Evolutionary conservation across 2,888 invertebrate genomes (phyloP), one percentile per base, ranked within the genome.

Genomic region (Eilema depressum): DNA sequence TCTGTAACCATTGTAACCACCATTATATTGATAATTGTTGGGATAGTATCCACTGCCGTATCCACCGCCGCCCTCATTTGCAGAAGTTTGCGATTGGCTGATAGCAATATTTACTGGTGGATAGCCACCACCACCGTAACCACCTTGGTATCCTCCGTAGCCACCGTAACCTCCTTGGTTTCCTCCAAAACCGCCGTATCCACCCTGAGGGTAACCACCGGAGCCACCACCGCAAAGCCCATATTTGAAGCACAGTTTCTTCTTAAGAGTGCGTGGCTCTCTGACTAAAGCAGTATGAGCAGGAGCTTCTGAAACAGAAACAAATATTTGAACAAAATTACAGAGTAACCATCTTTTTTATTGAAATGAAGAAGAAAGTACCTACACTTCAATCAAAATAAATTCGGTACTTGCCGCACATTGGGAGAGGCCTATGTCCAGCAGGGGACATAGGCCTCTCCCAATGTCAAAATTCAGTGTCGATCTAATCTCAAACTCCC

Each of bases 61-160:
- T 14, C 92, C 92, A 3, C 92, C 92, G 0, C 89, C 91, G 0
- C 91, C 94, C 20, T 90, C 87, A 41, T 90, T 93, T 0, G 93
- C 86, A 4, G 94, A 92, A 17, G 93, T 87, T 74, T 95, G 95
- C 0, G 95, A 94, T 75, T 95, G 95, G 67, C 94, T 95, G 68
- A 95, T 92, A 3, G 94, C 95, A 66, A 95, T 95, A 80, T 94
- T 94, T 70, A 95, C 91, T 7, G 93, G 91, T 12, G 80, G 67
- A 62, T 72, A 76, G 26, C 88, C 88, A 76, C 82, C 68, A 4
- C 77, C 78, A 59, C 77, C 79, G 62, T 83, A 70, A 5, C 87
- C 88, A 28, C 87, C 88, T 70, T 82, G 83, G 66, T 89, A 84
- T 0, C 88, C 87, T 14, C 84, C 81, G 61, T 83, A 69, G 2